Evolutionary conservation across 2,888 invertebrate species (phyloP), one percentile per base, ranked within the genome.

Genomic region (Lypha dubia): DNA sequence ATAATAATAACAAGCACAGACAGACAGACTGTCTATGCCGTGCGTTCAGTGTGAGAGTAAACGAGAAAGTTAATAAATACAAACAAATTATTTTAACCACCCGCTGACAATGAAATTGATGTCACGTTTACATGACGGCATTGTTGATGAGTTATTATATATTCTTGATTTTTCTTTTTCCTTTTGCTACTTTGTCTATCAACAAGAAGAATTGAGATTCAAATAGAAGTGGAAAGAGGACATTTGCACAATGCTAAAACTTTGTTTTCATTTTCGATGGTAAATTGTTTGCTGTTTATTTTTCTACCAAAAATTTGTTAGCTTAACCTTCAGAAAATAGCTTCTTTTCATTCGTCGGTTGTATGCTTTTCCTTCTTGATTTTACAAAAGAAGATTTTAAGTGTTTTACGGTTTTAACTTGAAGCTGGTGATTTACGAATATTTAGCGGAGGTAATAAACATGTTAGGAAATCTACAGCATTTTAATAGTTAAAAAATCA

Each of bases 71-170:
- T 68, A 20, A 58, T 76, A 35, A 51, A 75, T 32, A 53, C 20
- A 65, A 73, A 73, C 38, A 74, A 6, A 62, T 20, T 58, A 28
- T 67, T 63, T 83, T 35, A 51, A 63, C 56, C 75, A 79, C 53
- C 73, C 74, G 75, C 76, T 71, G 75, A 83, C 88, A 88, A 87
- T 89, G 88, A 89, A 89, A 89, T 89, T 88, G 88, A 89, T 90
- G 89, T 90, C 89, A 90, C 89, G 89, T 90, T 89, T 88, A 89
- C 89, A 89, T 88, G 89, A 90, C 88, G 89, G 79, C 77, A 83
- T 88, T 88, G 88, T 89, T 88, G 90, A 89, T 89, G 88, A 90
- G 87, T 89, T 88, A 90, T 89, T 89, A 89, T 89, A 89, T 89
- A n/a, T n/a, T n/a, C n/a, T 89, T 89, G 90, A 90, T 89, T 89